Conservation (phyloP, 2,797 vertebrate species). For the Scarus forsteni region DNA sequence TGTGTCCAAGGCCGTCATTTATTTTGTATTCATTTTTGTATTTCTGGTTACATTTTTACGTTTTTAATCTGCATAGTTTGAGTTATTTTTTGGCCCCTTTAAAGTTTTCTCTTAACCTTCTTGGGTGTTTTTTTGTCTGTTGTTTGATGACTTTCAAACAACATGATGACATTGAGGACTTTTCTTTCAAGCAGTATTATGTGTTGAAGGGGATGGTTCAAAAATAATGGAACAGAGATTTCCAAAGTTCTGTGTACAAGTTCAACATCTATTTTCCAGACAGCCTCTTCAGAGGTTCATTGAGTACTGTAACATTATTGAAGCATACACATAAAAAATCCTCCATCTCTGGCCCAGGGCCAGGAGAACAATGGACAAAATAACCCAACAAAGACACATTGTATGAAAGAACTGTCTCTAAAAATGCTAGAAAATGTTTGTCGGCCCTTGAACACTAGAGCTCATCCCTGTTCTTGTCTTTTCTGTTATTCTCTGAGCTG, state of each 20-base stretch:
- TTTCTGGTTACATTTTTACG: too few relatives aligned
- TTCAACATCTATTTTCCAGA: constrained; percentile 15
- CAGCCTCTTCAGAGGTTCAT: constrained; percentile 21
- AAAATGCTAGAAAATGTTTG: constrained; percentile 22
- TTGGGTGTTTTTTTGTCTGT: too few relatives aligned
- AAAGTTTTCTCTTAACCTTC: too few relatives aligned
- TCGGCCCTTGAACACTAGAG: constrained; percentile 23
- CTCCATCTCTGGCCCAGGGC: neutral
- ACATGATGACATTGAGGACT: too few relatives aligned
- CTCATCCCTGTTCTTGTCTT: constrained; percentile 13
- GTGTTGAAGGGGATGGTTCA: too few relatives aligned
- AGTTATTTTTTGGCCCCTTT: too few relatives aligned
- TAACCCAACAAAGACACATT: constrained; percentile 17
- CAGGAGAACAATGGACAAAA: constrained; percentile 11
- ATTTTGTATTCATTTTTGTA: too few relatives aligned
- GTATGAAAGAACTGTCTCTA: constrained; percentile 1
- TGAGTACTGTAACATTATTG: constrained; percentile 2
- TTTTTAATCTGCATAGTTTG: too few relatives aligned
- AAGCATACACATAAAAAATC: constrained; percentile 6
- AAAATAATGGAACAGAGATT: too few relatives aligned
- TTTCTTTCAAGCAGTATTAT: too few relatives aligned
- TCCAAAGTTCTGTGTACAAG: constrained; percentile 5
- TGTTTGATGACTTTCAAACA: too few relatives aligned
- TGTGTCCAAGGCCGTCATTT: too few relatives aligned
- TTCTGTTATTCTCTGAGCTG: constrained; percentile 42